Evolutionary conservation across 2,888 invertebrate species (phyloP).

Genomic region (Melanostoma scalare): DNA sequence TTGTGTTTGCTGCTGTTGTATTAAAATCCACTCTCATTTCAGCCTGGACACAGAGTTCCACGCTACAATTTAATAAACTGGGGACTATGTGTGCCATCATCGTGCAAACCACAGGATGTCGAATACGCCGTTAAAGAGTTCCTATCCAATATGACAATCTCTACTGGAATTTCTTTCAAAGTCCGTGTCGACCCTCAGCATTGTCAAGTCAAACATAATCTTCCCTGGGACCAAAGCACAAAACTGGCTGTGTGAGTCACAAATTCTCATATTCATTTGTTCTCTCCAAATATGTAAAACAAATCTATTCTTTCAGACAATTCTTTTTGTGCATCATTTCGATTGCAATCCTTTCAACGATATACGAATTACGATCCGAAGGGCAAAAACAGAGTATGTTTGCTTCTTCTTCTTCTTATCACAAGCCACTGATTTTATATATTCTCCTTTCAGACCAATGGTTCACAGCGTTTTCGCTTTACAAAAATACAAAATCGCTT

Average conservation of each 20-base stretch:
- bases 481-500: conserved; percentile 84
- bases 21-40: conserved; percentile 28
- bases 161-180: conserved; percentile 84
- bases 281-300: background rate
- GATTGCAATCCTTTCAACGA: conserved; percentile 79
- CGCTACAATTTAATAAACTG: conserved; percentile 86
- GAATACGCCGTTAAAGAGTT: conserved; percentile 83
- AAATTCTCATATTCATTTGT: background rate
- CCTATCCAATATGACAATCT: conserved; percentile 82
- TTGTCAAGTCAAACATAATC: conserved; percentile 83
- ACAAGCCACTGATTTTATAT: background rate
- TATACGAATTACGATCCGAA: conserved; percentile 78
- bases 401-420: conserved; percentile 23
- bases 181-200: conserved; percentile 85
- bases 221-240: conserved; percentile 82
- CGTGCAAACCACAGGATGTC: conserved; percentile 85
- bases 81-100: conserved; percentile 87
- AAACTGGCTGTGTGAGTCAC: conserved; percentile 82
- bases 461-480: conserved; percentile 85
- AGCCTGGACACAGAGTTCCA: conserved; percentile 89
- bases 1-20: too few relatives aligned
- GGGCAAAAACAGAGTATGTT: conserved; percentile 77
- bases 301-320: conserved; percentile 77
- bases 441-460: conserved; percentile 82
- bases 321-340: conserved; percentile 82